These are phyloP conservation scores for Penaeus vannamei DNA, from an alignment of 1,140 invertebrate genomes.

Conservation along the genomic window DNA sequence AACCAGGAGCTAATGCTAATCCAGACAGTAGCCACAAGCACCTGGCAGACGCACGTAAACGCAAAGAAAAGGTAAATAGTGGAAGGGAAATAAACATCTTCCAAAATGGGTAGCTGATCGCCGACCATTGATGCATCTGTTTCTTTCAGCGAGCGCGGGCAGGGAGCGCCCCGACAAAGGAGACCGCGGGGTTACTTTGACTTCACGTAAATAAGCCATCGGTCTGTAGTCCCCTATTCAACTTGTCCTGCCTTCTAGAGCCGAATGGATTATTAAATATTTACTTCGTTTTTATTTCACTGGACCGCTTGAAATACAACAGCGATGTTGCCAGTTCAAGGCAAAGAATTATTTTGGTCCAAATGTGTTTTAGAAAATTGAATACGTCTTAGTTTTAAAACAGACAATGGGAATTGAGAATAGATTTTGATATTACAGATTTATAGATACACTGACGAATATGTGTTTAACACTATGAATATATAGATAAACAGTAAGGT, in stretches of 20 bases:
- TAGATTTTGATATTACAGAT: no score
- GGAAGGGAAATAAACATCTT: constrained; percentile 20
- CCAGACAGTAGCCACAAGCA: no score
- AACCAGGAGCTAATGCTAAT: no score
- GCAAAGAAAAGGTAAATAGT: background rate
- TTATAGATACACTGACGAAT: no score
- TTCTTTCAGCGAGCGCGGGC: constrained; percentile 54
- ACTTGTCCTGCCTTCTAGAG: constrained; percentile 41
- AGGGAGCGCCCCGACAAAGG: constrained; percentile 50
- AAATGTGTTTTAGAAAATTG: background rate
- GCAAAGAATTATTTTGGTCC: background rate
- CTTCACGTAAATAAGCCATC: constrained; percentile 63
- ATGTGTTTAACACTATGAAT: no score
- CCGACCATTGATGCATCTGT: constrained; percentile 59
- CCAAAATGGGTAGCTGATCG: constrained; percentile 58
- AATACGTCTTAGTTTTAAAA: no score
- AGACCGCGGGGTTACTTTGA: constrained; percentile 60
- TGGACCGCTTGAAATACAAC: background rate
- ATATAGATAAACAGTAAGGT: no score
- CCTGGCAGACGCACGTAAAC: background rate
- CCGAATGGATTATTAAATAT: constrained; percentile 50
- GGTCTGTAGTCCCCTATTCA: constrained; percentile 58
- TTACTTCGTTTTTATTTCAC: constrained; percentile 22
- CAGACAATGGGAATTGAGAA: no score
- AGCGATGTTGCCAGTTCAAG: background rate